A percentile compares a stretch with the other conserved stretches of the same genome.
phyloP scores from a whole-genome alignment of 2,113 vertebrate species.

The Cercopithecus mona region DNA sequence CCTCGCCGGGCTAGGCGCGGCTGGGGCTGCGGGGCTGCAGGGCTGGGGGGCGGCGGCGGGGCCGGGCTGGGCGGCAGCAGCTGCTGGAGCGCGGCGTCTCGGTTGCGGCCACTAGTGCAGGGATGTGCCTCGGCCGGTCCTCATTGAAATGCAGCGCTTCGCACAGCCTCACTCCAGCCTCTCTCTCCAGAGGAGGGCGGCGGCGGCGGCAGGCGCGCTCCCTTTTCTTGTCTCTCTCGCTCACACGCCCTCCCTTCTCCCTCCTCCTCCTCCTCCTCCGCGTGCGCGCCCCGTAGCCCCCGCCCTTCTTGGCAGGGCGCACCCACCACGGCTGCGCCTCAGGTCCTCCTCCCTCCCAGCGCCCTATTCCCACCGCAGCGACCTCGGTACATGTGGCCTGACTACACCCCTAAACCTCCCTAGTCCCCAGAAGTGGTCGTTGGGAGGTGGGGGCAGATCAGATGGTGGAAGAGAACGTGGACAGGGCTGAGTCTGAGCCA shows the following conservation, averaged over 20 bases:
- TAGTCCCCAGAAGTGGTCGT: background rate
- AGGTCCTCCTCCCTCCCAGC: background rate
- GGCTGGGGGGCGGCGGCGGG: background rate
- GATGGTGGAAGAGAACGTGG: background rate
- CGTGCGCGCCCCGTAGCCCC: constrained; percentile 56
- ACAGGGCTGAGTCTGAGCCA: background rate
- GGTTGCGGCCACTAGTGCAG: constrained; percentile 78
- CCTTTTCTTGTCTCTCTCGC: constrained; percentile 6
- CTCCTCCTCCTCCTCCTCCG: background rate
- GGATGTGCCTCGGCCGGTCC: constrained; percentile 85
- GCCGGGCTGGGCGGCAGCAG: constrained; percentile 84
- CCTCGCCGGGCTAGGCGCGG: constrained; percentile 51
- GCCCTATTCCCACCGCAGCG: background rate
- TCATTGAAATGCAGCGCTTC: constrained; percentile 88
- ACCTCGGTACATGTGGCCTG: background rate
- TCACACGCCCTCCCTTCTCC: background rate
- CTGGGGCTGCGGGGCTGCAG: background rate
- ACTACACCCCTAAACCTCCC: background rate
- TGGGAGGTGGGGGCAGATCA: background rate
- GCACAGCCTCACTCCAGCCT: constrained; percentile 76
- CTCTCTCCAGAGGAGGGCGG: constrained; percentile 75
- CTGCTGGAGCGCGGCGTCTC: constrained; percentile 81
- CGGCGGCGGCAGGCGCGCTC: constrained; percentile 72
- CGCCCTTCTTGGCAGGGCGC: constrained; percentile 62
- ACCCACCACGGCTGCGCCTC: constrained; percentile 49